These are phyloP conservation scores for Deroptyus accipitrinus DNA, from an alignment of 2,113 vertebrate species.

Conservation along the genomic window DNA sequence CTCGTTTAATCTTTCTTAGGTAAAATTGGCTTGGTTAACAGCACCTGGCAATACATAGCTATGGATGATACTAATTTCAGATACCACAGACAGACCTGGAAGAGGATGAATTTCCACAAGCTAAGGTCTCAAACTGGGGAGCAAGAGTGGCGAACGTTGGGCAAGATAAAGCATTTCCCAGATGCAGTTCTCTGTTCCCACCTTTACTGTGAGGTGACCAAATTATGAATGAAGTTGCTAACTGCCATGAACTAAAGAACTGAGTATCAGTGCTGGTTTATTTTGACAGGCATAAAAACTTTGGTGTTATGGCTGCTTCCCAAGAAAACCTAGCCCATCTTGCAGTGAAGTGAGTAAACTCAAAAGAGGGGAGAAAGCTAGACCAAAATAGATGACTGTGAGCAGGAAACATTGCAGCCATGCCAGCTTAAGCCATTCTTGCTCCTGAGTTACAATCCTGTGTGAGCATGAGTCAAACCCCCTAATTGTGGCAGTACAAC, in stretches of 20 bases:
- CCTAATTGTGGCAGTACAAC: background rate
- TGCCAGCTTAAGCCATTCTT: background rate
- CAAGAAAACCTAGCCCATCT: background rate
- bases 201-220: background rate
- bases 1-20: background rate
- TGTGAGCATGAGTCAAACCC: conserved; percentile 36
- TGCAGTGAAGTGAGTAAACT: background rate
- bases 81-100: background rate
- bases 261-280: background rate
- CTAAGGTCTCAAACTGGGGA: background rate
- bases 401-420: background rate
- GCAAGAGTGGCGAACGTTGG: background rate
- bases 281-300: background rate
- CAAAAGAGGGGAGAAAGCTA: background rate
- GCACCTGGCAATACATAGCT: background rate
- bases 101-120: background rate
- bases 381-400: background rate
- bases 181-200: background rate
- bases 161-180: background rate
- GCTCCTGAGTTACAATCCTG: conserved; percentile 18
- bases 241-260: background rate
- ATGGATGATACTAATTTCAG: background rate
- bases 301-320: background rate
- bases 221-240: background rate
- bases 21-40: background rate